phyloP scores from a whole-genome alignment of 2,113 vertebrate genomes.

The Egretta garzetta region DNA sequence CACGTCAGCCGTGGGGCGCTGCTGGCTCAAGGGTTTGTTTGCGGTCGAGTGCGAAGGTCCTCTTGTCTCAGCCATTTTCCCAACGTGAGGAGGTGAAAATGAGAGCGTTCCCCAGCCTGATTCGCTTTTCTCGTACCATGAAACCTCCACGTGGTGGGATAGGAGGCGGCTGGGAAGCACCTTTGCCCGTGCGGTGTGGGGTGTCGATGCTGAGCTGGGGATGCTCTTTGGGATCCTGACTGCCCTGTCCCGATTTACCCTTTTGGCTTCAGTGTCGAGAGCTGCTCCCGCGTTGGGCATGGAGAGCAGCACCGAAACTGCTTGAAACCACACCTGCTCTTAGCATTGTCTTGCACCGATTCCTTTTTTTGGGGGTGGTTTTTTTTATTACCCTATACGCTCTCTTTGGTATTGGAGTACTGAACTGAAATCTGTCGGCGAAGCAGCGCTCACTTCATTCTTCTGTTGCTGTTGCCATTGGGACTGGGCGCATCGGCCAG shows the following conservation, averaged over 20 bases:
- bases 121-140: background rate
- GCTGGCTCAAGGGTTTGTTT: background rate
- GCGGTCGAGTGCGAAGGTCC: background rate
- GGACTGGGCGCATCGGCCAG: background rate
- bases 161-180: background rate
- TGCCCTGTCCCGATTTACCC: fast-evolving
- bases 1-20: fast-evolving
- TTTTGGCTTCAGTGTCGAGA: background rate
- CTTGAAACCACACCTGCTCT: background rate
- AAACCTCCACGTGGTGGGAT: background rate
- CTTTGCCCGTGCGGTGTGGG: fast-evolving
- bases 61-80: background rate
- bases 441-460: background rate
- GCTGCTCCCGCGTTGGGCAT: fast-evolving
- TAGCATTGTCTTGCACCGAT: fast-evolving
- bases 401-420: background rate
- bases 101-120: background rate
- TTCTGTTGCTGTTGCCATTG: background rate
- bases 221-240: background rate
- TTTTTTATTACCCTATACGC: fast-evolving
- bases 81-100: background rate
- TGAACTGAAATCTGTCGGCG: background rate
- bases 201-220: background rate
- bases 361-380: background rate
- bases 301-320: fast-evolving